Base-by-base conservation (phyloP, 1,140 invertebrate genomes). In the Polypedilum pembai region DNA sequence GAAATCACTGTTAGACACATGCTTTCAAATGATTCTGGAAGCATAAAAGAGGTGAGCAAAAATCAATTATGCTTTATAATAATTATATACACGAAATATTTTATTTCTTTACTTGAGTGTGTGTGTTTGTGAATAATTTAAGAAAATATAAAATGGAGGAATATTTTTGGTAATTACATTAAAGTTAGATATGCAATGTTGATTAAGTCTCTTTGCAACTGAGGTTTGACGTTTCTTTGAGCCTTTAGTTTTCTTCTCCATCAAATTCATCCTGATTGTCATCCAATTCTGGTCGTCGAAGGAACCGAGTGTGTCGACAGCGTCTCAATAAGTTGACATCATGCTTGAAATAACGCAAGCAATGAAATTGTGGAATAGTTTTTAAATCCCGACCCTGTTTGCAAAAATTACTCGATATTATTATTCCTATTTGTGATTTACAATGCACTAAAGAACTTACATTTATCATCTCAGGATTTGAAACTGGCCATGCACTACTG, bases 311-410 rank as follows among this genome's bases (percentile, higher is more conserved):
- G 75, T 88, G 86, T 74, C 87, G 85, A 84, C 90, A 92, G 74
- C 89, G 87, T 74, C 90, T 85, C 75, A 91, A 87, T 73, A 90
- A 82, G 40, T 82, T 75, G 18, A 82, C 78, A 77, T 91, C 90
- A 76, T 91, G 90, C 78, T 91, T 90, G 75, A 91, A 85, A 80
- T 92, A 92, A 75, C 91, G 85, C 78, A 91, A 84, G 81, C 90
- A 92, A 79, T 92, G 90, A 89, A 89, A 92, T 78, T 92, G 91
- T 3, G 91, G 91, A 75, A 92, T 87, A 78, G 88, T 85, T 75
- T 85, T 83, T 88, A 91, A 90, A 20, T 80, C 80, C 18, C 82
- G 81, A 1, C 17, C 65, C 65, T 69, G 10, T 69, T 15, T 17
- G 45, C 3, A 56, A 8, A 69, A 69, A 20, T 66, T 66, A 3